phyloP scores from a whole-genome alignment of 64 coral and sea anemone genomes.

The Cladopsammia gracilis region DNA sequence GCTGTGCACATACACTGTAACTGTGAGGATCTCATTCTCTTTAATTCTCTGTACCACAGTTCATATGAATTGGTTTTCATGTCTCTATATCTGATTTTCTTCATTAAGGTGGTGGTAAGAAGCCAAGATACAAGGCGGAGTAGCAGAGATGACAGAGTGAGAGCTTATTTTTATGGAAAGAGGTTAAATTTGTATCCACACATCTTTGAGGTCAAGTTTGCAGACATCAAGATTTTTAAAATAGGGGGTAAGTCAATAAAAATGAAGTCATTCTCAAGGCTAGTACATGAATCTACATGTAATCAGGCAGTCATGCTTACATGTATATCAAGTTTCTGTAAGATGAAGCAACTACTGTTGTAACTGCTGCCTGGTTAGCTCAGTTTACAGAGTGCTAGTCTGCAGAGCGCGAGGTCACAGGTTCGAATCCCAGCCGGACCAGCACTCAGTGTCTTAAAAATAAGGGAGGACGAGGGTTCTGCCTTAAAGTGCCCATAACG shows the following conservation, averaged over 20 bases:
- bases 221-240: constrained; percentile 97
- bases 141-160: constrained; percentile 87
- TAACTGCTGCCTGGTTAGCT: too few relatives aligned
- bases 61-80: not conserved
- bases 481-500: too few relatives aligned
- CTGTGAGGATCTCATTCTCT: not conserved
- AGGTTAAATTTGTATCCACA: constrained; percentile 95
- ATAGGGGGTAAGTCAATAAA: constrained; percentile 84
- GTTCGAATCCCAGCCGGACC: too few relatives aligned
- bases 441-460: too few relatives aligned
- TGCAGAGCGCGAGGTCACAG: too few relatives aligned
- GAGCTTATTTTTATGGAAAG: constrained; percentile 95
- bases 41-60: not conserved
- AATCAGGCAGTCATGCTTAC: not conserved
- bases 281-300: not conserved
- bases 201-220: constrained; percentile 95
- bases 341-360: too few relatives aligned
- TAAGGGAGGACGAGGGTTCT: too few relatives aligned
- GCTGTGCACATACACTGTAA: too few relatives aligned
- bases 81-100: not conserved
- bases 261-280: too few relatives aligned
- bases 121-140: constrained; percentile 76
- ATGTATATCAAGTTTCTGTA: not conserved
- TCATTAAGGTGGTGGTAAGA: constrained; percentile 86
- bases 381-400: too few relatives aligned